Percentiles rank a stretch among this genome's conserved stretches.
Conservation (phyloP, 2,113 vertebrate genomes). For the Gobio gobio region DNA sequence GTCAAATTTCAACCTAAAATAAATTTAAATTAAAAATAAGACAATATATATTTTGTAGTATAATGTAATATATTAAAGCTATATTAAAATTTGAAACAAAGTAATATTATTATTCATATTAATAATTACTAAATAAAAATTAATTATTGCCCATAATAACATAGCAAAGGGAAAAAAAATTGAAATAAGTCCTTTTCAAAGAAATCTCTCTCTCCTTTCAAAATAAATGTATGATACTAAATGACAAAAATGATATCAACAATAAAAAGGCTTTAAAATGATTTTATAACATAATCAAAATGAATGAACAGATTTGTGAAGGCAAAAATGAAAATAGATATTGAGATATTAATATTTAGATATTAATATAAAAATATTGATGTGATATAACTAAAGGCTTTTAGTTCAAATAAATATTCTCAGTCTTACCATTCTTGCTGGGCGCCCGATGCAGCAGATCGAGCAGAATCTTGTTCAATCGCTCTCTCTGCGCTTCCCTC, state of each 20-base stretch:
- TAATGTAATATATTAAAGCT: neutral
- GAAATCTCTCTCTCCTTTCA: too few species aligned
- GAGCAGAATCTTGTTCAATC: conserved; percentile 94
- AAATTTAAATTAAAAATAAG: too few species aligned
- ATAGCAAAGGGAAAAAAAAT: neutral
- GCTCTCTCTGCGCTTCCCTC: conserved; percentile 86
- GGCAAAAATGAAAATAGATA: neutral
- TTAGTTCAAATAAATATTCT: neutral
- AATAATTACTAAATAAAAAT: neutral
- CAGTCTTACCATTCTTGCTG: conserved; percentile 87
- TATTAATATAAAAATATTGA: neutral
- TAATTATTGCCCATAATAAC: neutral
- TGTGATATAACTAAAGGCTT: neutral
- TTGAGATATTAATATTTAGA: too few species aligned
- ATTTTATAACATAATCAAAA: neutral
- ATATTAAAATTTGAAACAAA: neutral
- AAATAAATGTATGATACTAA: neutral
- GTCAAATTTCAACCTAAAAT: neutral
- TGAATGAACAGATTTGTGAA: neutral
- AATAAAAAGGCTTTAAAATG: neutral
- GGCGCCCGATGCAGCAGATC: conserved; percentile 91
- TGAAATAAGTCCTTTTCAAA: too few species aligned
- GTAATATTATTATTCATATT: neutral
- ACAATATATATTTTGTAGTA: neutral
- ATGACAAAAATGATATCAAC: neutral